Conservation (phyloP, 2,113 vertebrate species). For the Gymnarchus niloticus region DNA sequence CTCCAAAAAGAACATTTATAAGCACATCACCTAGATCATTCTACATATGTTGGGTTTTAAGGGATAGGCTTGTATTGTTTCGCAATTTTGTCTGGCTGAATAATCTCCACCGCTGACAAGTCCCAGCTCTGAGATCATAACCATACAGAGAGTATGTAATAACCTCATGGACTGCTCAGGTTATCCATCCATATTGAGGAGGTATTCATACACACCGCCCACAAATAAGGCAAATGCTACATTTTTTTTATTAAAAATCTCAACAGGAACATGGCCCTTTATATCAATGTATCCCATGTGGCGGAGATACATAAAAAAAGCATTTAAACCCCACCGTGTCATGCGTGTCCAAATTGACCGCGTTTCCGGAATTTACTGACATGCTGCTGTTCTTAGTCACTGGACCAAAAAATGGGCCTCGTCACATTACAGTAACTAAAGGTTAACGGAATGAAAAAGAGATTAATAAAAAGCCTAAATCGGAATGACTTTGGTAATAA, state of each 20-base stretch:
- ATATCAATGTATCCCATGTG: background rate
- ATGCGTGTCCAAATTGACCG: background rate
- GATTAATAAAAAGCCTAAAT: background rate
- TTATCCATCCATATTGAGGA: background rate
- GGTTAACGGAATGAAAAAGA: background rate
- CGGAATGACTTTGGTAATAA: background rate
- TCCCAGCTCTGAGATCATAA: background rate
- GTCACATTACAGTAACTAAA: background rate
- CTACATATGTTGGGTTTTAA: conserved; percentile 2
- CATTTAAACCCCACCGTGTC: background rate
- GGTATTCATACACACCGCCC: background rate
- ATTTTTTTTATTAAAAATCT: conserved; percentile 11
- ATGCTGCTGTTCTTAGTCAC: background rate
- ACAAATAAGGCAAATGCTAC: background rate
- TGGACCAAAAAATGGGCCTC: background rate
- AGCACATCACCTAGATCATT: background rate
- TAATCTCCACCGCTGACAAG: background rate
- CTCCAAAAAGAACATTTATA: background rate
- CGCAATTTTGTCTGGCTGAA: conserved; percentile 1
- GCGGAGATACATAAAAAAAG: background rate
- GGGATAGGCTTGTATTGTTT: background rate
- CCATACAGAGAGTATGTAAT: background rate
- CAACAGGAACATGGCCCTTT: background rate
- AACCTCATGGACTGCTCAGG: background rate
- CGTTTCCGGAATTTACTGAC: conserved; percentile 9